A percentile compares a stretch with the other conserved stretches of the same genome.
Evolutionary conservation across 2,113 vertebrate species (phyloP).

Genomic region (Anguilla japonica): DNA sequence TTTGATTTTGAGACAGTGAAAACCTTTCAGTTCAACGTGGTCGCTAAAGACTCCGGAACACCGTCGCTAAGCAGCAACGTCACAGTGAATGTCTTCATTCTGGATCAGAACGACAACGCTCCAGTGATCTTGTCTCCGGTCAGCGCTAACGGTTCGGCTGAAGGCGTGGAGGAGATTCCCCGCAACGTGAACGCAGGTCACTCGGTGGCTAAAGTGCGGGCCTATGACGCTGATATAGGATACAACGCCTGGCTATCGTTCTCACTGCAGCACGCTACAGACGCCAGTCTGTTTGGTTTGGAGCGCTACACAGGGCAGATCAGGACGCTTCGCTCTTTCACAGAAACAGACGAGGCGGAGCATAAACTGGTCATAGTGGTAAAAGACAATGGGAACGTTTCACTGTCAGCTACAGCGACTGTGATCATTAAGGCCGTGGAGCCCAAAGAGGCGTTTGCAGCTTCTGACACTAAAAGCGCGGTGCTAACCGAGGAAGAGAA

Average conservation of each 20-base stretch:
- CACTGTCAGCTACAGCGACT: slow-evolving; percentile 24
- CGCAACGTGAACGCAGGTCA: slow-evolving; percentile 20
- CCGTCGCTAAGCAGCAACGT: slow-evolving; percentile 20
- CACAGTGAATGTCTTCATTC: slow-evolving; percentile 9
- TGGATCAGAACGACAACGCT: slow-evolving; percentile 31
- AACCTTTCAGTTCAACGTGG: slow-evolving; percentile 9
- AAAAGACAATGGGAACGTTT: slow-evolving; percentile 29
- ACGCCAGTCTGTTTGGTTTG: slow-evolving; percentile 18
- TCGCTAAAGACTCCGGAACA: slow-evolving; percentile 30
- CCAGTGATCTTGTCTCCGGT: slow-evolving; percentile 67
- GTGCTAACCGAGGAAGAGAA: neutral
- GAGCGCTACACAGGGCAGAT: slow-evolving; percentile 31
- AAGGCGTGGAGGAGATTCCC: slow-evolving; percentile 25
- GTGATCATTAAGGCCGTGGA: slow-evolving; percentile 18
- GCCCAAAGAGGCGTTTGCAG: neutral
- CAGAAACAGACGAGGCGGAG: slow-evolving; percentile 20
- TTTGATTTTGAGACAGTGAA: slow-evolving; percentile 58
- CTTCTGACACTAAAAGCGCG: neutral
- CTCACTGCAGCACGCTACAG: slow-evolving; percentile 12
- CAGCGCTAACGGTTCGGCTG: slow-evolving; percentile 52
- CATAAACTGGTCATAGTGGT: slow-evolving; percentile 19
- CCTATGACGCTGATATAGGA: slow-evolving; percentile 19
- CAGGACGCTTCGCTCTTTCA: slow-evolving; percentile 16
- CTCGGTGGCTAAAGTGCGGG: slow-evolving; percentile 20
- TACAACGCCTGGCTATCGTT: slow-evolving; percentile 27